Conservation (phyloP, 2,888 invertebrate species). For the Drosophila hamatofila region DNA sequence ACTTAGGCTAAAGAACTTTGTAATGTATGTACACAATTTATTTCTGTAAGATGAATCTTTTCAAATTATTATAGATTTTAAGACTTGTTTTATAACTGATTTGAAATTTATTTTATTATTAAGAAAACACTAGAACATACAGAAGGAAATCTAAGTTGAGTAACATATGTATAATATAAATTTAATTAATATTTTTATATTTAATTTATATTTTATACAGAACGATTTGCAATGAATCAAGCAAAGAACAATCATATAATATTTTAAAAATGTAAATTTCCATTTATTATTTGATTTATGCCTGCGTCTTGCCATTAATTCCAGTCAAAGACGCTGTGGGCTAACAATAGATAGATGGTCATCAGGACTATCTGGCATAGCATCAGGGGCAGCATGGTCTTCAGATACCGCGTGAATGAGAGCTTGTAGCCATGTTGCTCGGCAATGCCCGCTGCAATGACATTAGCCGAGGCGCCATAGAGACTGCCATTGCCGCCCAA, state of each 20-base stretch:
- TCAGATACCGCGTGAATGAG: constrained; percentile 93
- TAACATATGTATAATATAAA: not conserved
- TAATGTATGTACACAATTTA: too few species aligned
- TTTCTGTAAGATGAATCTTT: too few species aligned
- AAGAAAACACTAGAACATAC: not conserved
- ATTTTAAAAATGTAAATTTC: not conserved
- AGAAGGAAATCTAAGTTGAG: not conserved
- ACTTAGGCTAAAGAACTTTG: too few species aligned
- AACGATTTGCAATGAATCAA: not conserved
- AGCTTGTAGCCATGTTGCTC: constrained; percentile 96
- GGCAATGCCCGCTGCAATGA: constrained; percentile 95
- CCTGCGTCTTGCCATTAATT: constrained; percentile 54
- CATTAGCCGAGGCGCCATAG: constrained; percentile 96
- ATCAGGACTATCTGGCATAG: constrained; percentile 89
- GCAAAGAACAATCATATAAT: not conserved
- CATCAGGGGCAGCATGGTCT: constrained; percentile 94
- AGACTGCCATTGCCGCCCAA: constrained; percentile 96
- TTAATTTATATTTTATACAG: not conserved
- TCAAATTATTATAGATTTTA: too few species aligned
- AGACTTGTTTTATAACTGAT: not conserved
- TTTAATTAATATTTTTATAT: not conserved
- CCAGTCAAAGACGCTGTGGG: constrained; percentile 88
- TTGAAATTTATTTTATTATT: not conserved
- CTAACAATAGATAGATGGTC: constrained; percentile 89
- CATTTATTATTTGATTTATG: not conserved